Evolutionary conservation across 2,888 invertebrate species (phyloP).

Genomic region (Tethea ocularis): DNA sequence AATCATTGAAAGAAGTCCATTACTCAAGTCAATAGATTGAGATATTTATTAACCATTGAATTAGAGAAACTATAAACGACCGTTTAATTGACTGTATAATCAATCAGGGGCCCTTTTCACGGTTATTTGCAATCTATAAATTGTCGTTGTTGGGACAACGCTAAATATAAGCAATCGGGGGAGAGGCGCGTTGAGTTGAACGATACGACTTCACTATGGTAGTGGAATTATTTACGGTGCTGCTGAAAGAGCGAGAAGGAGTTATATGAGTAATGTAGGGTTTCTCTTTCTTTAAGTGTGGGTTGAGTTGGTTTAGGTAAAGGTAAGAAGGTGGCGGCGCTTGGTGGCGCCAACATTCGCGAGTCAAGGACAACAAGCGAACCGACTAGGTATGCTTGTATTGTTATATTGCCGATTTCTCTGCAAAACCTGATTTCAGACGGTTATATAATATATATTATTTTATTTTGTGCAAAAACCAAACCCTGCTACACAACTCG

Average conservation of each 20-base stretch:
- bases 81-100: slow-evolving; percentile 37
- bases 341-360: slow-evolving; percentile 60
- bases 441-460: neutral
- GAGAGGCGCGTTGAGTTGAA: slow-evolving; percentile 26
- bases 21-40: slow-evolving; percentile 8
- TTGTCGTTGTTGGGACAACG: slow-evolving; percentile 44
- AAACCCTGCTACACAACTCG: no score
- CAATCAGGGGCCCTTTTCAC: slow-evolving; percentile 48
- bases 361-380: slow-evolving; percentile 66
- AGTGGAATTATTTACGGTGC: slow-evolving; percentile 29
- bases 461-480: neutral
- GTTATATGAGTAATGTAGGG: slow-evolving; percentile 30
- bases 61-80: slow-evolving; percentile 14
- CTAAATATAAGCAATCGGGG: slow-evolving; percentile 50
- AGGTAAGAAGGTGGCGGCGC: slow-evolving; percentile 31
- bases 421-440: slow-evolving; percentile 15
- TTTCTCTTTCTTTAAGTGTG: slow-evolving; percentile 40
- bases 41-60: slow-evolving; percentile 2
- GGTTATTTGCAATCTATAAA: slow-evolving; percentile 55
- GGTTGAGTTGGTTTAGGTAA: slow-evolving; percentile 32
- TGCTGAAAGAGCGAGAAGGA: slow-evolving; percentile 38
- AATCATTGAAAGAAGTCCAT: no score
- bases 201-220: slow-evolving; percentile 27
- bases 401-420: slow-evolving; percentile 40
- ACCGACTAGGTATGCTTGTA: slow-evolving; percentile 38